Conservation (phyloP, 2,888 invertebrate species). For the Thymelicus sylvestris region DNA sequence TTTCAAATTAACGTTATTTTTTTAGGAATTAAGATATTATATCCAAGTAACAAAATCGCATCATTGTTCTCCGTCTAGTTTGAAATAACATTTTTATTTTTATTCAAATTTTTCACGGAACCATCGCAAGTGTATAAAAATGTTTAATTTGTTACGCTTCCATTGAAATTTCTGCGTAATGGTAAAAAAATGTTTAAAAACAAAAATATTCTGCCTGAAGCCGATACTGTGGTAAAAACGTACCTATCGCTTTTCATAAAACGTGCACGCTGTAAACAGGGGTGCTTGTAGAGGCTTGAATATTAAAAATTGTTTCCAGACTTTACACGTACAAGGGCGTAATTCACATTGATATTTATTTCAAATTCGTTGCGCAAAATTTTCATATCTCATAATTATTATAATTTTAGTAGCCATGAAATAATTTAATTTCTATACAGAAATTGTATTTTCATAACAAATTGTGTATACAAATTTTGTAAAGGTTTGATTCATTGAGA, state of each 20-base stretch:
- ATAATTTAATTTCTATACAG: too few relatives aligned
- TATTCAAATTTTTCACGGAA: conserved; percentile 16
- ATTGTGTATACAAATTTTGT: too few relatives aligned
- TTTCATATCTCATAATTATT: neutral
- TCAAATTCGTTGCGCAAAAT: conserved; percentile 3
- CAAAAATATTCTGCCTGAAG: conserved; percentile 32
- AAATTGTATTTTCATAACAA: too few relatives aligned
- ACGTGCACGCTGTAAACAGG: conserved; percentile 34
- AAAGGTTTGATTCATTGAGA: too few relatives aligned
- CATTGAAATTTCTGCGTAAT: conserved; percentile 23
- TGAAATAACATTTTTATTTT: neutral
- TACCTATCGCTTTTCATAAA: conserved; percentile 37
- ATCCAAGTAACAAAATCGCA: neutral
- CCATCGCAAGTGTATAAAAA: conserved; percentile 33
- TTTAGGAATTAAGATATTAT: neutral
- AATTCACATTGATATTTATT: conserved; percentile 27
- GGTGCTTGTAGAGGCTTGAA: conserved; percentile 34
- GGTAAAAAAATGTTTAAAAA: conserved; percentile 25
- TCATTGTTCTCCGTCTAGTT: neutral
- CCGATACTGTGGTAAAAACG: conserved; percentile 36
- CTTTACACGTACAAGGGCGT: conserved; percentile 25
- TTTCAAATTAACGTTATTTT: too few relatives aligned
- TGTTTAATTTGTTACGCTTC: conserved; percentile 38
- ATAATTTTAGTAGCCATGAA: too few relatives aligned
- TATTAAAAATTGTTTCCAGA: conserved; percentile 31